Evolutionary conservation across 2,797 vertebrate genomes (phyloP).

Genomic region (Knipowitschia caucasica): DNA sequence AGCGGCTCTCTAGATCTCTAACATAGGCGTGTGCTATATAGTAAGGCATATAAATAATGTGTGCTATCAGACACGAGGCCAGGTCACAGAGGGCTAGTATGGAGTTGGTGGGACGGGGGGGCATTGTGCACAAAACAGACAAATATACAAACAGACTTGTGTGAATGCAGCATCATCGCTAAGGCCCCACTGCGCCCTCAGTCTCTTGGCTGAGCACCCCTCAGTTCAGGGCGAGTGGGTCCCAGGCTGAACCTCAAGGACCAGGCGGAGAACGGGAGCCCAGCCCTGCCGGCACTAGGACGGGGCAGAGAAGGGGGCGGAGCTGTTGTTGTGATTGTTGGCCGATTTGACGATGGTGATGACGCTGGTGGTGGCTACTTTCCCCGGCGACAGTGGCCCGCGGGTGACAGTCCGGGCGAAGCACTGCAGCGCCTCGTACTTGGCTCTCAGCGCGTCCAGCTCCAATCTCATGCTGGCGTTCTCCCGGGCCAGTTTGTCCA

Average conservation of each 20-base stretch:
- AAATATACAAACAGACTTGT: slow-evolving; percentile 41
- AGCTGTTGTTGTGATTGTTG: slow-evolving; percentile 81
- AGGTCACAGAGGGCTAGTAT: slow-evolving; percentile 53
- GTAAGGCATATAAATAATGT: slow-evolving; percentile 55
- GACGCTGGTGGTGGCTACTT: slow-evolving; percentile 93
- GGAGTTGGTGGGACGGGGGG: slow-evolving; percentile 61
- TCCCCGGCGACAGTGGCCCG: slow-evolving; percentile 84
- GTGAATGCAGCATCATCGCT: slow-evolving; percentile 59
- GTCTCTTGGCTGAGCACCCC: slow-evolving; percentile 64
- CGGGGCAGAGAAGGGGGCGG: slow-evolving; percentile 84
- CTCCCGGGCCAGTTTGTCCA: slow-evolving; percentile 94
- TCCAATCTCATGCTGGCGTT: slow-evolving; percentile 96
- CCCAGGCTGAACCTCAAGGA: slow-evolving; percentile 61
- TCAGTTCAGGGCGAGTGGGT: slow-evolving; percentile 53
- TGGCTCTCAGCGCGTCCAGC: slow-evolving; percentile 90
- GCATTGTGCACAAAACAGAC: slow-evolving; percentile 76
- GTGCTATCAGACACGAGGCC: slow-evolving; percentile 45
- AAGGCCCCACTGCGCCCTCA: slow-evolving; percentile 51
- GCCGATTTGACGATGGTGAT: slow-evolving; percentile 97
- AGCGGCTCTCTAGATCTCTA: slow-evolving; percentile 28
- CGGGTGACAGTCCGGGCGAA: slow-evolving; percentile 93
- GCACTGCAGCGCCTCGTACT: slow-evolving; percentile 96
- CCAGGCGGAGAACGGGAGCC: slow-evolving; percentile 54
- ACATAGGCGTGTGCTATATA: slow-evolving; percentile 42
- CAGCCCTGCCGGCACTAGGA: slow-evolving; percentile 81